These are phyloP conservation scores for Philopedon plagiatum DNA, from an alignment of 2,888 invertebrate species.

Conservation along the genomic window DNA sequence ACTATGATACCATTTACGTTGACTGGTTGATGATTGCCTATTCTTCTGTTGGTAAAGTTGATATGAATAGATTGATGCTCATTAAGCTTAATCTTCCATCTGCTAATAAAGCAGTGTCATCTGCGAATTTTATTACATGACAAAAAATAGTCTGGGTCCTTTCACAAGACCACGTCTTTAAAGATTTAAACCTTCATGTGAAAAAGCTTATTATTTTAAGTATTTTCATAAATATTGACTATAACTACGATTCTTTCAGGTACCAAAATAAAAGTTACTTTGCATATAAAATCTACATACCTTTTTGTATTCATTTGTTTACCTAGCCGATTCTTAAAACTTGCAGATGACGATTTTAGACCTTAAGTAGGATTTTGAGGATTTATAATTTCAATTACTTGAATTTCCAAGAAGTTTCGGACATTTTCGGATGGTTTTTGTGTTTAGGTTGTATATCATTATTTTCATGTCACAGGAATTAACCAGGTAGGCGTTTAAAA, in stretches of 20 bases:
- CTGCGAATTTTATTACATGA: no score
- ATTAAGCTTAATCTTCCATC: no score
- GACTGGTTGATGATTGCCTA: no score
- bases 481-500: slow-evolving; percentile 18
- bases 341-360: background rate
- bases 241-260: background rate
- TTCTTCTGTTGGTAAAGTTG: no score
- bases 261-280: background rate
- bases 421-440: background rate
- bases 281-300: background rate
- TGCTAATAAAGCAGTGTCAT: no score
- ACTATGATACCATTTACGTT: no score
- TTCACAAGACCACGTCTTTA: no score
- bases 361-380: slow-evolving; percentile 17
- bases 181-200: no score
- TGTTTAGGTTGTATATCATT: slow-evolving; percentile 24
- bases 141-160: no score
- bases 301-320: background rate
- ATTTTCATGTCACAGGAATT: slow-evolving; percentile 1
- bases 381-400: slow-evolving; percentile 26
- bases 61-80: no score
- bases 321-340: background rate
- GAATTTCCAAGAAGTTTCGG: slow-evolving; percentile 22
- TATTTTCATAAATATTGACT: background rate
- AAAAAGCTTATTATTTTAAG: no score